Evolutionary conservation across 1,140 invertebrate species (phyloP).

Genomic region (Drosophila sproati): DNA sequence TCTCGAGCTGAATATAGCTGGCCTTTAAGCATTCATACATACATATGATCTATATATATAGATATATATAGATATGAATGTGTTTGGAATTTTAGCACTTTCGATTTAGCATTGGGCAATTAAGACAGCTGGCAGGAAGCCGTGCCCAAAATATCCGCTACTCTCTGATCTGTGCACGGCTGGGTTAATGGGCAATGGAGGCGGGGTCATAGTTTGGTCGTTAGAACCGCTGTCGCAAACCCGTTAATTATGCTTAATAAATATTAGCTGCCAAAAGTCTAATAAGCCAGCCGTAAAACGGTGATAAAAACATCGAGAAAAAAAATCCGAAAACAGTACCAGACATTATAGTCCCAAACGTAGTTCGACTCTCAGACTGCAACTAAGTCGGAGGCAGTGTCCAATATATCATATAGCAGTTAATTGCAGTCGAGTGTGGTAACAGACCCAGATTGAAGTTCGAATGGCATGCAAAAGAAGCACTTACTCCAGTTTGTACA

Average conservation of each 20-base stretch:
- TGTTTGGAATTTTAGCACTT: slow-evolving; percentile 21
- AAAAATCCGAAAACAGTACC: slow-evolving; percentile 6
- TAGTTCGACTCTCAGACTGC: background rate
- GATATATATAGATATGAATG: background rate
- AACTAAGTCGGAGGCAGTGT: slow-evolving; percentile 1
- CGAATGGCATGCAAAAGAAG: slow-evolving; percentile 11
- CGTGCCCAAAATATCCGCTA: slow-evolving; percentile 61
- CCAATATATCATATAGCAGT: slow-evolving; percentile 45
- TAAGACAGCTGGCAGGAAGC: slow-evolving; percentile 60
- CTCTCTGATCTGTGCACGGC: background rate
- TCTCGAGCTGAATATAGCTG: too few species aligned
- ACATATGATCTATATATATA: background rate
- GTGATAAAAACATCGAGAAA: slow-evolving; percentile 46
- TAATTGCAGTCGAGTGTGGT: slow-evolving; percentile 54
- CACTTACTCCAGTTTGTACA: slow-evolving; percentile 32
- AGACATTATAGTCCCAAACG: slow-evolving; percentile 1
- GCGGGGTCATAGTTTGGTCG: slow-evolving; percentile 7
- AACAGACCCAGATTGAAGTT: slow-evolving; percentile 27
- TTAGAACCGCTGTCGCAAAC: slow-evolving; percentile 45
- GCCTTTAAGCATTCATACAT: too few species aligned
- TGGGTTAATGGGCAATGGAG: slow-evolving; percentile 1
- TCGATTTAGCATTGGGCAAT: slow-evolving; percentile 41
- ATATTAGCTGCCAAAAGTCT: slow-evolving; percentile 78
- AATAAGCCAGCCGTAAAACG: slow-evolving; percentile 66
- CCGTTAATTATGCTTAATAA: slow-evolving; percentile 74